phyloP scores from a whole-genome alignment of 2,113 vertebrate genomes.

The Callospermophilus lateralis region DNA sequence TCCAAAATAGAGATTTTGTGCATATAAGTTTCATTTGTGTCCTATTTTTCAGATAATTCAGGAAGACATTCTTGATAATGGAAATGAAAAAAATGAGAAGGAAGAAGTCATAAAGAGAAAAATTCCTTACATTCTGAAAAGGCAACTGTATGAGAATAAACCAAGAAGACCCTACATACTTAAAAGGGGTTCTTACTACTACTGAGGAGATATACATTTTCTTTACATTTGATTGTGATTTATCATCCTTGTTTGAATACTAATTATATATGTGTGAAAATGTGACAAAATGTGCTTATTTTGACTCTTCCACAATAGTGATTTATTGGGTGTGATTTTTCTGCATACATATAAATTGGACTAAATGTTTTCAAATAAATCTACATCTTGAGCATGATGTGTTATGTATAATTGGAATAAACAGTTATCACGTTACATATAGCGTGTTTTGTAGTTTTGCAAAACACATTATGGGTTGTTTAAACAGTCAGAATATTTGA shows the following conservation, averaged over 20 bases:
- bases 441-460: constrained; percentile 58
- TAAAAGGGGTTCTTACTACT: constrained; percentile 94
- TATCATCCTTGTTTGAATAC: constrained; percentile 84
- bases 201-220: constrained; percentile 84
- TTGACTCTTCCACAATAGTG: constrained; percentile 85
- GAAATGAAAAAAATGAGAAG: constrained; percentile 89
- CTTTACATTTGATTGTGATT: constrained; percentile 88
- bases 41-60: constrained; percentile 89
- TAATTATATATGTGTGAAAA: constrained; percentile 86
- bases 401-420: constrained; percentile 82
- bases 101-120: constrained; percentile 94
- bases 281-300: constrained; percentile 81
- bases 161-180: constrained; percentile 97
- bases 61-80: constrained; percentile 89
- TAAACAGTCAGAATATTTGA: constrained; percentile 37
- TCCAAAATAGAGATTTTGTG: neutral
- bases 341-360: constrained; percentile 88
- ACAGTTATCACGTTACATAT: constrained; percentile 51
- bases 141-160: constrained; percentile 93
- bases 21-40: neutral
- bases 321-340: constrained; percentile 88
- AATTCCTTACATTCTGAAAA: constrained; percentile 97
- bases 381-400: constrained; percentile 87
- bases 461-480: neutral
- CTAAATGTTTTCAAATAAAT: constrained; percentile 91